A percentile compares a stretch with the other conserved stretches of the same genome.
phyloP scores from a whole-genome alignment of 2,888 invertebrate species.

The Boloria selene region DNA sequence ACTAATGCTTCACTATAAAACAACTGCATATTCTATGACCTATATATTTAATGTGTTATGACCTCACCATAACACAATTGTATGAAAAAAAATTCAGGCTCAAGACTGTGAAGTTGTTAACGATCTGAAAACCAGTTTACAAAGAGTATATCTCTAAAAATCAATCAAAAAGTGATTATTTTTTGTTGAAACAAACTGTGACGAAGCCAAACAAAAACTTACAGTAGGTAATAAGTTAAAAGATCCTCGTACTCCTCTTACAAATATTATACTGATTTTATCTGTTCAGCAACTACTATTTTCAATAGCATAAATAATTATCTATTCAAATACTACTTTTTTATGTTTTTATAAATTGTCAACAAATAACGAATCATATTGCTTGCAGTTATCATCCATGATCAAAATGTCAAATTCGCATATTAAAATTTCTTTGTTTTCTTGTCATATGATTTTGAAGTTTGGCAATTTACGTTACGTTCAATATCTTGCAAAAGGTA shows the following conservation, averaged over 20 bases:
- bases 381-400: conserved; percentile 9
- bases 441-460: conserved; percentile 9
- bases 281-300: neutral
- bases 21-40: conserved; percentile 16
- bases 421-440: conserved; percentile 16
- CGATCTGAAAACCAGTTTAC: conserved; percentile 12
- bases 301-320: neutral
- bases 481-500: too few relatives aligned
- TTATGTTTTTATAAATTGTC: conserved; percentile 18
- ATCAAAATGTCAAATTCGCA: conserved; percentile 15
- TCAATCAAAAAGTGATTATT: neutral
- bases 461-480: neutral
- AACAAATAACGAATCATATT: conserved; percentile 15
- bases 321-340: neutral
- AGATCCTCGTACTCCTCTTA: conserved; percentile 1
- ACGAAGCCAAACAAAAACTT: conserved; percentile 15
- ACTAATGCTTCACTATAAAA: conserved; percentile 9
- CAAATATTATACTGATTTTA: neutral
- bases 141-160: neutral
- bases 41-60: conserved; percentile 22
- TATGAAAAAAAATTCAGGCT: conserved; percentile 2
- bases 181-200: conserved; percentile 1
- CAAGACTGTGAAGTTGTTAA: neutral
- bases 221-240: neutral
- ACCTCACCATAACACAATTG: conserved; percentile 19